These are phyloP conservation scores for Aramus guarauna DNA, from an alignment of 2,113 vertebrate species.

Conservation along the genomic window DNA sequence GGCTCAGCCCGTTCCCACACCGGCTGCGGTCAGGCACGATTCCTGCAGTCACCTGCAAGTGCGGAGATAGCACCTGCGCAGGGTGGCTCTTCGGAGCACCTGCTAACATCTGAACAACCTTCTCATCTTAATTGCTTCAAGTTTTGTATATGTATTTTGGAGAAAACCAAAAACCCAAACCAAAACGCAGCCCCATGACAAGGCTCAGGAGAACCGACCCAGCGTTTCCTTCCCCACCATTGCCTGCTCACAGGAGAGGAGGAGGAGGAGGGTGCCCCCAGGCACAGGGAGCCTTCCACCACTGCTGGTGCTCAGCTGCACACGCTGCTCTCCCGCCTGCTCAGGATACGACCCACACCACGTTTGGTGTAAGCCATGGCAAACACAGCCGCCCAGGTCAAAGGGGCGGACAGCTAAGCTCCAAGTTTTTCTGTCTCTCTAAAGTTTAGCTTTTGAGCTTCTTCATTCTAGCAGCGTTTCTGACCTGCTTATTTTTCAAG, in stretches of 20 bases:
- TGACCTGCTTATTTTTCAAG: not conserved
- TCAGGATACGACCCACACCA: not conserved
- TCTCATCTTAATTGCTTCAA: not conserved
- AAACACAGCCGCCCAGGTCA: not conserved
- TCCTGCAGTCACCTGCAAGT: not conserved
- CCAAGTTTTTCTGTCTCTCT: not conserved
- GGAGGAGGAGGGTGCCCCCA: too few relatives aligned
- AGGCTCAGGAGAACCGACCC: too few relatives aligned
- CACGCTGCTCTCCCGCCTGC: fast-evolving
- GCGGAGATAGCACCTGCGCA: not conserved
- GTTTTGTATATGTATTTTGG: not conserved
- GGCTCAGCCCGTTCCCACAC: not conserved
- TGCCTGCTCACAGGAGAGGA: too few relatives aligned
- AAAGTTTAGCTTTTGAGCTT: not conserved
- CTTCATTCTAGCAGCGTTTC: not conserved
- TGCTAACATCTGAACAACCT: not conserved
- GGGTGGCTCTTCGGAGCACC: not conserved
- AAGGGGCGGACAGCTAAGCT: not conserved
- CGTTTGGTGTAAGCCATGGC: not conserved
- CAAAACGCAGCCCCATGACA: too few relatives aligned
- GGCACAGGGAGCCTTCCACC: not conserved
- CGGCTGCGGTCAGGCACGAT: not conserved
- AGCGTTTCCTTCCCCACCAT: too few relatives aligned
- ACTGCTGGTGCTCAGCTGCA: not conserved
- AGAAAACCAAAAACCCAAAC: not conserved